Evolutionary conservation across 2,113 vertebrate genomes (phyloP), one percentile per base, ranked within the genome.

Genomic region (Philantomba maxwellii): DNA sequence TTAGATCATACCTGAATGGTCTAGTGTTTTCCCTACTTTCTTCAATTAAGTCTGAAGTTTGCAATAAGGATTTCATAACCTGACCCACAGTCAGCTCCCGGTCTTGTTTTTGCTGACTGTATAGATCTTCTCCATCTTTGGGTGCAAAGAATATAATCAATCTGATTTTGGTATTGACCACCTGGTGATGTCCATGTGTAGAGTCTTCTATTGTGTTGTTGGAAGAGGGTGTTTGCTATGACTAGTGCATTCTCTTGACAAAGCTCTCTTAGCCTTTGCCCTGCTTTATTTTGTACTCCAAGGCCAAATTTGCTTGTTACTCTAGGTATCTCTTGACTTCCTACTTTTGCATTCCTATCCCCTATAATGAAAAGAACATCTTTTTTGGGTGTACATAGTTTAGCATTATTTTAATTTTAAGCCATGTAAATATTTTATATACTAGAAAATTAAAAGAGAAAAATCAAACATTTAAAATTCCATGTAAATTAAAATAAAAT

Each of bases 351-450:
- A 39, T 12, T 70, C 19, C n/a, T 70, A 10, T 70, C 19, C n/a
- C n/a, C 9, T 70, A 23, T 70, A 70, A 70, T 70, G n/a, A 70
- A 70, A 70, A 70, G n/a, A 70, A 70, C n/a, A 36, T 11, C 9
- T 23, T 70, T 70, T 70, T 6, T 0, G 4, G 62, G n/a, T 36
- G 11, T 21, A 78, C 49, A 51, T 25, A 62, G 58, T 77, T 86
- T 51, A 43, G 14, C 17, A 62, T 75, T 93, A 60, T 16, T 53
- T 86, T 58, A 12, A 92, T 83, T 84, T 83, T 87, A 87, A 87
- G 14, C 7, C 47, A 45, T 21, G 3, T 55, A 87, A 64, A 55
- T 66, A 49, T 45, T 53, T 55, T 45, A 36, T 2, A 15, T 66
- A n/a, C n/a, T 80, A 10, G 53, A 87, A 92, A 87, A 53, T 19